A percentile compares a stretch with the other conserved stretches of the same genome.
Evolutionary conservation across 1,140 invertebrate genomes (phyloP).

Genomic region (Zaprionus tsacasi): DNA sequence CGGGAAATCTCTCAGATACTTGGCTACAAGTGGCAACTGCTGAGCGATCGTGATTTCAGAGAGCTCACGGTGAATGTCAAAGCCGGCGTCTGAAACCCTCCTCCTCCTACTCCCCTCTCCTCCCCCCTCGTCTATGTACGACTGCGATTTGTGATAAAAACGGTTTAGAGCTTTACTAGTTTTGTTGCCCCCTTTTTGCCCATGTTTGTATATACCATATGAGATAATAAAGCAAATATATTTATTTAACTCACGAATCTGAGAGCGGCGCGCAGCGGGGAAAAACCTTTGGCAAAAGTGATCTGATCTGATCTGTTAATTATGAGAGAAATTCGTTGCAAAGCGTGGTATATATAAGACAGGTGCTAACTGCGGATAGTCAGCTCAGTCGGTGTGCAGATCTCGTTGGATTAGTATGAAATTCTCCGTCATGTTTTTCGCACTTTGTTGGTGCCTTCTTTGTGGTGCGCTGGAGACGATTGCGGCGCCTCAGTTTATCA

Average conservation of each 20-base stretch:
- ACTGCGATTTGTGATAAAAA: constrained; percentile 70
- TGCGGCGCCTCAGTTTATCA: neutral
- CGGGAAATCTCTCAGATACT: constrained; percentile 89
- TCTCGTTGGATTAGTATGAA: constrained; percentile 24
- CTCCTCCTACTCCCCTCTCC: neutral
- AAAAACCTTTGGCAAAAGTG: constrained; percentile 30
- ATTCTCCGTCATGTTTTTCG: neutral
- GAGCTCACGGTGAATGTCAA: constrained; percentile 71
- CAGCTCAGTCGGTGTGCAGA: constrained; percentile 11
- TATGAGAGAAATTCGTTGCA: constrained; percentile 36
- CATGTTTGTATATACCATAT: neutral
- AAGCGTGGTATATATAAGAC: constrained; percentile 33
- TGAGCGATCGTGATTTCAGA: constrained; percentile 90
- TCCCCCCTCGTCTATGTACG: neutral
- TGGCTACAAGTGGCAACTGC: constrained; percentile 89
- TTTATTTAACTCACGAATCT: constrained; percentile 40
- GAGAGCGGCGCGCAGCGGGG: constrained; percentile 16
- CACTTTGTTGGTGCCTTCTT: constrained; percentile 6
- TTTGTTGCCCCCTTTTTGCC: constrained; percentile 40
- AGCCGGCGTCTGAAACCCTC: constrained; percentile 32
- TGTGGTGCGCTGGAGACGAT: neutral
- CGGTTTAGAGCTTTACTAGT: constrained; percentile 71
- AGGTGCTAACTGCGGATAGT: neutral
- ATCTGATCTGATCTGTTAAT: constrained; percentile 22
- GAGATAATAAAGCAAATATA: constrained; percentile 50